Evolutionary conservation across 2,888 invertebrate species (phyloP).

Genomic region (Leistus spinibarbis): DNA sequence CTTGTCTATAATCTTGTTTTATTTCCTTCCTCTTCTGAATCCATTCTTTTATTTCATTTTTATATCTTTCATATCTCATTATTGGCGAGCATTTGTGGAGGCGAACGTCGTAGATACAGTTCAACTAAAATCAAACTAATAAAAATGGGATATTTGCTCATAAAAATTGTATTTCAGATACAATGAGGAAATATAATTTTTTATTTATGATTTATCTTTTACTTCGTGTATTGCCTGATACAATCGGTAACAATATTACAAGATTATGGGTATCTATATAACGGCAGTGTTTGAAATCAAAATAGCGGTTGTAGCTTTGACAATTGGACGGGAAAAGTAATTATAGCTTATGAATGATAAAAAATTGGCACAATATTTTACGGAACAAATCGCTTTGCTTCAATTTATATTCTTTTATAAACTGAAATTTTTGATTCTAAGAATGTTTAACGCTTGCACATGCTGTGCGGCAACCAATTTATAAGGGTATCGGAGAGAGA

Average conservation of each 20-base stretch:
- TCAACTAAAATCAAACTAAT: constrained; percentile 35
- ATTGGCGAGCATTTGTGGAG: constrained; percentile 42
- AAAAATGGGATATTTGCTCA: constrained; percentile 36
- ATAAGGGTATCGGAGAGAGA: too few species aligned
- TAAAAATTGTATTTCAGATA: constrained; percentile 35
- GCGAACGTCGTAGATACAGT: constrained; percentile 18
- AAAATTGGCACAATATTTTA: too few species aligned
- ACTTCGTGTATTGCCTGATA: background rate
- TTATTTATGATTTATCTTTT: constrained; percentile 33
- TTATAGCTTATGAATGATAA: too few species aligned
- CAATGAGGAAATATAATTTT: constrained; percentile 33
- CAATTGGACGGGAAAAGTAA: too few species aligned
- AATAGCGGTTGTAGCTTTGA: too few species aligned
- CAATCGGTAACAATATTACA: background rate
- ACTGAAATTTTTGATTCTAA: too few species aligned
- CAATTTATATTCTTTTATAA: too few species aligned
- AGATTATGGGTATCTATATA: too few species aligned
- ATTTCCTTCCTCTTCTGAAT: constrained; percentile 45
- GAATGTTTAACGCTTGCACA: too few species aligned
- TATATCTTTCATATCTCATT: constrained; percentile 50
- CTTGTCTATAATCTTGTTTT: constrained; percentile 48
- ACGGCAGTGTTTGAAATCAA: too few species aligned
- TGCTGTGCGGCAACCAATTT: too few species aligned
- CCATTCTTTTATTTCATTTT: constrained; percentile 49
- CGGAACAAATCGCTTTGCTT: too few species aligned